phyloP scores from a whole-genome alignment of 1,140 invertebrate genomes.

The Drosophila equinoxialis region DNA sequence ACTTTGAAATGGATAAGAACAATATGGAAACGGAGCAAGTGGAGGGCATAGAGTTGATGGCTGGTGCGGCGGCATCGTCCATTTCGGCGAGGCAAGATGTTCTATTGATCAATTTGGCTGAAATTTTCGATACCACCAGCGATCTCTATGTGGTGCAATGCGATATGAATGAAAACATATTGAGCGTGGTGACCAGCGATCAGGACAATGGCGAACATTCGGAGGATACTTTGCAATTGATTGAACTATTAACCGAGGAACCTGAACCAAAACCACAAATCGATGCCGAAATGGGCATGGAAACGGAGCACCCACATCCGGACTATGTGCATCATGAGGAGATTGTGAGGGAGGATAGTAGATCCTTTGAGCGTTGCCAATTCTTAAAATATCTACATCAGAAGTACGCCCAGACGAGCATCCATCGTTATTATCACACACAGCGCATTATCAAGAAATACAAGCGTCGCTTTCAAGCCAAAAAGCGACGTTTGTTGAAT shows the following conservation, averaged over 20 bases:
- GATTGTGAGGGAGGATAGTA: conserved; percentile 56
- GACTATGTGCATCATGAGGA: conserved; percentile 70
- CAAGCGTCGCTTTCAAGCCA: conserved; percentile 28
- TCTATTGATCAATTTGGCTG: conserved; percentile 72
- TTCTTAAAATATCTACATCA: conserved; percentile 76
- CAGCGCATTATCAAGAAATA: conserved; percentile 74
- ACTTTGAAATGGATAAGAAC: conserved; percentile 52
- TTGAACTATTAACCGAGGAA: conserved; percentile 56
- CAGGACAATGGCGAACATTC: neutral
- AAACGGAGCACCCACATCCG: conserved; percentile 14
- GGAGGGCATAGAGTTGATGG: neutral
- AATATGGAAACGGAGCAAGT: conserved; percentile 19
- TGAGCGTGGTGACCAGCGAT: conserved; percentile 56
- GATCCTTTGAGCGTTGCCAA: conserved; percentile 39
- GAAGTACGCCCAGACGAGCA: conserved; percentile 71
- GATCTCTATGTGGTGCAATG: conserved; percentile 80
- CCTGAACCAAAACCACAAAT: conserved; percentile 41
- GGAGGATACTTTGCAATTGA: conserved; percentile 51
- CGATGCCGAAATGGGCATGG: neutral
- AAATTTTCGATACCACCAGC: conserved; percentile 76
- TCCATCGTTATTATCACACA: conserved; percentile 64
- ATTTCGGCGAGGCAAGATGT: conserved; percentile 50
- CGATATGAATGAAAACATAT: conserved; percentile 80
- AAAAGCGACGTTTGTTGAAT: neutral
- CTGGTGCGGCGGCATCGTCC: neutral